These are phyloP conservation scores for Apostichopus parvimensis DNA, from an alignment of 35 echinoderm and acorn worm species.

Conservation along the genomic window DNA sequence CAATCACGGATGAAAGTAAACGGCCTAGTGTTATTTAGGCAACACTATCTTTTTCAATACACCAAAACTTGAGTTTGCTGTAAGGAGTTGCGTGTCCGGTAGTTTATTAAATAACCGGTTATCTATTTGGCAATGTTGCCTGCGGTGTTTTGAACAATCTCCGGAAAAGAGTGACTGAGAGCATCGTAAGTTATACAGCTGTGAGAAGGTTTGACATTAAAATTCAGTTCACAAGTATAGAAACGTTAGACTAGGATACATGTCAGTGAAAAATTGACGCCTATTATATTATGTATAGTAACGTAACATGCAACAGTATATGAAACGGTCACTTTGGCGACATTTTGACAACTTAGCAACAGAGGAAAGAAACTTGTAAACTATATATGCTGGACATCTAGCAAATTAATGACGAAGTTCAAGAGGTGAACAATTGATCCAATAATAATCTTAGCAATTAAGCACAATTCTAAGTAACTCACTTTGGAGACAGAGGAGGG, in stretches of 20 bases:
- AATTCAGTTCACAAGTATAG: not conserved
- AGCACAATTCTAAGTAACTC: no score
- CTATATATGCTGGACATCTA: no score
- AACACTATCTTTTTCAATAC: not conserved
- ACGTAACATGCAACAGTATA: not conserved
- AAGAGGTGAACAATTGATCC: no score
- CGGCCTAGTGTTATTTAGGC: slow-evolving; percentile 34
- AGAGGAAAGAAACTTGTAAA: not conserved
- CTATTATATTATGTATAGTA: not conserved
- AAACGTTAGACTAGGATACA: not conserved
- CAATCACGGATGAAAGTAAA: slow-evolving; percentile 19
- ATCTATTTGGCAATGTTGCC: not conserved
- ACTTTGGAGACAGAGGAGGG: no score
- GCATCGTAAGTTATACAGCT: not conserved
- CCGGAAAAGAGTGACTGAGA: not conserved
- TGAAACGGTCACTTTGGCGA: not conserved
- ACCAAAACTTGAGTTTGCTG: not conserved
- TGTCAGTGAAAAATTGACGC: not conserved
- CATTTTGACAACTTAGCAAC: not conserved
- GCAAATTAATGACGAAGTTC: no score
- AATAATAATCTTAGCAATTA: no score
- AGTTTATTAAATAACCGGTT: not conserved
- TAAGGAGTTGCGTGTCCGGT: not conserved
- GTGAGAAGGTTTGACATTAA: not conserved
- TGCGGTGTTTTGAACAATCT: not conserved